Conservation (phyloP, 2,797 vertebrate genomes). For the Florisuga fusca region DNA sequence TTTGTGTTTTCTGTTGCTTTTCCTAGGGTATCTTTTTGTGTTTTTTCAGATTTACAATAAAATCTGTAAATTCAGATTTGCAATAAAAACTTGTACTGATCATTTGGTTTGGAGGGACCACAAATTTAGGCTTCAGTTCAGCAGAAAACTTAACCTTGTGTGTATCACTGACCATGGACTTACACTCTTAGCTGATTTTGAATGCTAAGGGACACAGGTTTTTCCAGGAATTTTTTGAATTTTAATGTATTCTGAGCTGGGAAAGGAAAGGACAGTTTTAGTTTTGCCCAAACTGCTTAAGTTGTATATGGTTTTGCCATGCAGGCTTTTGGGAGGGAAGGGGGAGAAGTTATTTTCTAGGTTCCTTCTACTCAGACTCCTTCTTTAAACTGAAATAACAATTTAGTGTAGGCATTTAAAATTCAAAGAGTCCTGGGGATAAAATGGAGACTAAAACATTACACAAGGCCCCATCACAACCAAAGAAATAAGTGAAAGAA, state of each 20-base stretch:
- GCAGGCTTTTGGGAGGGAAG: background rate
- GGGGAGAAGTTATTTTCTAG: background rate
- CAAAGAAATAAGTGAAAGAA: background rate
- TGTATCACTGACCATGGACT: accelerated
- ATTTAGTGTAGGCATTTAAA: background rate
- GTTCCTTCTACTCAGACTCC: background rate
- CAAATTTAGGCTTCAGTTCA: background rate
- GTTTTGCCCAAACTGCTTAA: background rate
- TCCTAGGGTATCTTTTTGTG: background rate
- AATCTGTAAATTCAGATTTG: no score
- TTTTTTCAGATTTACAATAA: no score
- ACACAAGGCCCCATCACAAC: background rate
- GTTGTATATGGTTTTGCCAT: background rate
- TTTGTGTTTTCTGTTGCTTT: background rate
- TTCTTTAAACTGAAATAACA: background rate
- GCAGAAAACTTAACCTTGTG: background rate
- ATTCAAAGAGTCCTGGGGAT: background rate
- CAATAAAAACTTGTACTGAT: background rate
- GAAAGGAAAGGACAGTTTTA: background rate
- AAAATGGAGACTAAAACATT: background rate
- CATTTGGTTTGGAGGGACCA: background rate
- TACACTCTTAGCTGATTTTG: background rate
- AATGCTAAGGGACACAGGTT: background rate
- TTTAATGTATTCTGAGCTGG: background rate
- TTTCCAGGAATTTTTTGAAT: background rate